Evolutionary conservation across 2,113 vertebrate genomes (phyloP).

Genomic region (Pardalotus punctatus): DNA sequence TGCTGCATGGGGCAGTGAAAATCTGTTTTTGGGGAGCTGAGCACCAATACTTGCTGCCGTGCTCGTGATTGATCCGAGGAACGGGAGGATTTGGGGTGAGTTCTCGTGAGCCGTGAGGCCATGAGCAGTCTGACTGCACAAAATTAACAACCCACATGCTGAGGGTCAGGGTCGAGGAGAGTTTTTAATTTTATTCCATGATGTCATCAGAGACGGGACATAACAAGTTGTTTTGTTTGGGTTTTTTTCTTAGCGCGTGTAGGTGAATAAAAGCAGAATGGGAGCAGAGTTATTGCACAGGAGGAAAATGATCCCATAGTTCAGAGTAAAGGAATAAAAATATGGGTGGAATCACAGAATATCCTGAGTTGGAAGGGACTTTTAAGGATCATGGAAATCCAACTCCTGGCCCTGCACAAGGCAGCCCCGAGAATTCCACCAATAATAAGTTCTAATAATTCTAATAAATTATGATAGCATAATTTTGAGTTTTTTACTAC

Average conservation of each 20-base stretch:
- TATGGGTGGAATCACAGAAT: background rate
- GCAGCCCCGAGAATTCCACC: background rate
- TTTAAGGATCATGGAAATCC: background rate
- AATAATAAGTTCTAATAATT: background rate
- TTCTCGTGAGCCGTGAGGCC: background rate
- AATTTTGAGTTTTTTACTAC: background rate
- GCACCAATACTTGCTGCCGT: rapidly evolving
- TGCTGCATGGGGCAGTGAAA: background rate
- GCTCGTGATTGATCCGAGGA: background rate
- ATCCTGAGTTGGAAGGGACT: background rate
- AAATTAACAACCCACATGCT: background rate
- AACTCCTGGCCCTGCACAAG: background rate
- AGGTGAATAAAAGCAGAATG: background rate
- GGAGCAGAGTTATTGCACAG: background rate
- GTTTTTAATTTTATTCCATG: background rate
- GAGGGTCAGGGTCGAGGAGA: background rate
- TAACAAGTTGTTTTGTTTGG: background rate
- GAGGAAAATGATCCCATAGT: background rate
- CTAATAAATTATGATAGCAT: background rate
- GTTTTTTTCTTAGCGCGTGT: background rate
- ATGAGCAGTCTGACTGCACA: background rate
- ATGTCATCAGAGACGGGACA: background rate
- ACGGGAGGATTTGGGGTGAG: background rate
- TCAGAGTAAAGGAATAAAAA: background rate
- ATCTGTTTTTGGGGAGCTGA: background rate